phyloP scores from a whole-genome alignment of 1,140 invertebrate genomes.

The Homalodisca vitripennis region DNA sequence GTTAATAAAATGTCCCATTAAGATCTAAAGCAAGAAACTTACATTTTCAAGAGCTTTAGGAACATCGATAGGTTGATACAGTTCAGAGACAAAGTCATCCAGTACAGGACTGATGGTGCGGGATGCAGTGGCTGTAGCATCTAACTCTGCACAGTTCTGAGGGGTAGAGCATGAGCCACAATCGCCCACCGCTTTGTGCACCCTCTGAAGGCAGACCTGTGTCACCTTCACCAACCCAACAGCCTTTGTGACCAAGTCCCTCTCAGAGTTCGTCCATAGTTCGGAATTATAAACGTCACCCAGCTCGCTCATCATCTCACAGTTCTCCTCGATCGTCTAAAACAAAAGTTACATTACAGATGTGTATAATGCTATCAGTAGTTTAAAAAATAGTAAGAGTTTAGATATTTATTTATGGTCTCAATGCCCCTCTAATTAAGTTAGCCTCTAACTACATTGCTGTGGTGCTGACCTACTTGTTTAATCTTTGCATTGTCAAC shows the following conservation, averaged over 20 bases:
- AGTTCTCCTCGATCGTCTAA: neutral
- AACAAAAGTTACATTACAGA: too few species aligned
- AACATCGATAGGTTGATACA: constrained; percentile 1
- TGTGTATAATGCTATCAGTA: too few species aligned
- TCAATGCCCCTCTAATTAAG: too few species aligned
- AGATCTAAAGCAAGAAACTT: too few species aligned
- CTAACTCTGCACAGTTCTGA: neutral
- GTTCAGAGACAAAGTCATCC: constrained; percentile 16
- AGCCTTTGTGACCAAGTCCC: neutral
- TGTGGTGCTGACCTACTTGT: too few species aligned
- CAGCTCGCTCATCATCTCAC: too few species aligned
- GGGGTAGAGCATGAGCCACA: neutral
- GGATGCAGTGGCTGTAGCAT: neutral
- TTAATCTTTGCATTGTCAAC: too few species aligned
- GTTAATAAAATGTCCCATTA: too few species aligned
- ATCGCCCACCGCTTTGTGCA: neutral
- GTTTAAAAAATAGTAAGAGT: neutral
- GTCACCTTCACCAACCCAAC: neutral
- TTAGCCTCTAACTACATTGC: too few species aligned
- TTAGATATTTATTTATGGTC: too few species aligned
- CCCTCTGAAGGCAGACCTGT: neutral
- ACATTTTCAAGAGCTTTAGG: neutral
- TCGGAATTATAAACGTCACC: too few species aligned
- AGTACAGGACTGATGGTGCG: neutral
- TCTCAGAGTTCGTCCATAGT: neutral